Conservation (phyloP, 2,888 invertebrate genomes). For the Selenia dentaria region DNA sequence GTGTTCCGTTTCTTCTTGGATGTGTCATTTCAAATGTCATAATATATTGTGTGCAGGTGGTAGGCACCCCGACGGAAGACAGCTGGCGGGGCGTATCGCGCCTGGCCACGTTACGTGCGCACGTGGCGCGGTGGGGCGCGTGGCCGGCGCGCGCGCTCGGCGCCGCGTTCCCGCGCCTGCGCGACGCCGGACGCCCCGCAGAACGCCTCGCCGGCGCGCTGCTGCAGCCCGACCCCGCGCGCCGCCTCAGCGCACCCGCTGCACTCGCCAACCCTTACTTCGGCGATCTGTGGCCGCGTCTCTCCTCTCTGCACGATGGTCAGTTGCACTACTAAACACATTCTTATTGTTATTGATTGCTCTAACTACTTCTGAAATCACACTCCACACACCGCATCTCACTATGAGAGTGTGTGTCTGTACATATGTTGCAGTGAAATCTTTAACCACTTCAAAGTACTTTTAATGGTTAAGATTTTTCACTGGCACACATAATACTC, state of each 20-base stretch:
- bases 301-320: slow-evolving; percentile 97
- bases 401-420: no score
- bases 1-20: no score
- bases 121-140: slow-evolving; percentile 84
- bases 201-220: slow-evolving; percentile 94
- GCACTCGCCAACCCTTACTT: slow-evolving; percentile 95
- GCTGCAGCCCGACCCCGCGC: slow-evolving; percentile 93
- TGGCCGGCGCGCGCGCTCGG: slow-evolving; percentile 92
- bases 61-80: slow-evolving; percentile 97
- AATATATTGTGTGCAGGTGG: slow-evolving; percentile 89
- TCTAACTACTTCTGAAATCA: no score
- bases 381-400: no score
- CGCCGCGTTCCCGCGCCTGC: slow-evolving; percentile 94
- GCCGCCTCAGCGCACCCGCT: slow-evolving; percentile 94
- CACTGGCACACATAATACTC: no score
- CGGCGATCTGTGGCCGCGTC: slow-evolving; percentile 93
- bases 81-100: slow-evolving; percentile 96
- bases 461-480: no score
- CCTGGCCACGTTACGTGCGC: slow-evolving; percentile 93
- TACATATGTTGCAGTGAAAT: no score
- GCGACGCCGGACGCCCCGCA: slow-evolving; percentile 94
- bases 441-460: no score
- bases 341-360: no score
- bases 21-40: no score
- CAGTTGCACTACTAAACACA: background rate